Evolutionary conservation across 2,888 invertebrate genomes (phyloP).

Genomic region (Coelopa pilipes): DNA sequence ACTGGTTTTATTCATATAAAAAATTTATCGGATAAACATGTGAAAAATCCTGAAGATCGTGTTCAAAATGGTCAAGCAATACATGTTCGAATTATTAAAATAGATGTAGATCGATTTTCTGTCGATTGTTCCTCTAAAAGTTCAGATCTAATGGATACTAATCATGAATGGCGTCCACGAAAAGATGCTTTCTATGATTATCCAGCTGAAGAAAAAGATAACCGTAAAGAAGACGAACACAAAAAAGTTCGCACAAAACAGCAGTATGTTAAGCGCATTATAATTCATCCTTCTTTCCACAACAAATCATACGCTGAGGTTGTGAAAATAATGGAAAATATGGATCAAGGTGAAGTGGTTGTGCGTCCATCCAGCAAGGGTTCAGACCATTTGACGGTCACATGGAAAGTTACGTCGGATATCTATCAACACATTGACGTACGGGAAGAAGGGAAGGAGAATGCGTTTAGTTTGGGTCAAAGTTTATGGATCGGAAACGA

Average conservation of each 20-base stretch:
- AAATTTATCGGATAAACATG: conserved; percentile 92
- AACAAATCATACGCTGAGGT: conserved; percentile 95
- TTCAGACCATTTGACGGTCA: conserved; percentile 93
- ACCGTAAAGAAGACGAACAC: conserved; percentile 80
- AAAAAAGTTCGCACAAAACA: conserved; percentile 85
- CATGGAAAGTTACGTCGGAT: conserved; percentile 97
- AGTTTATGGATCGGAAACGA: conserved; percentile 88
- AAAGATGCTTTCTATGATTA: conserved; percentile 93
- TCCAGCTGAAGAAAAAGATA: conserved; percentile 83
- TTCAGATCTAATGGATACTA: conserved; percentile 90
- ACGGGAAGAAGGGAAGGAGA: conserved; percentile 94
- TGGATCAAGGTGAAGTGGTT: conserved; percentile 97
- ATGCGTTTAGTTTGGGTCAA: conserved; percentile 92
- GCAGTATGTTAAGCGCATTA: conserved; percentile 94
- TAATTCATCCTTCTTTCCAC: conserved; percentile 96
- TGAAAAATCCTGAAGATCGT: conserved; percentile 91
- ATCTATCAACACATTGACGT: conserved; percentile 98
- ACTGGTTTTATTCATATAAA: conserved; percentile 94
- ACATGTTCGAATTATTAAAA: conserved; percentile 91
- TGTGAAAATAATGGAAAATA: conserved; percentile 86
- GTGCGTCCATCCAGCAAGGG: conserved; percentile 98
- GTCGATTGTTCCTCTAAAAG: conserved; percentile 94
- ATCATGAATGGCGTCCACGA: conserved; percentile 89
- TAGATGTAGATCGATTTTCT: conserved; percentile 93
- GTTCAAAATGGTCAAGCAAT: conserved; percentile 87